These are phyloP conservation scores for Anguilla japonica DNA, from an alignment of 2,113 vertebrate species.

Conservation along the genomic window DNA sequence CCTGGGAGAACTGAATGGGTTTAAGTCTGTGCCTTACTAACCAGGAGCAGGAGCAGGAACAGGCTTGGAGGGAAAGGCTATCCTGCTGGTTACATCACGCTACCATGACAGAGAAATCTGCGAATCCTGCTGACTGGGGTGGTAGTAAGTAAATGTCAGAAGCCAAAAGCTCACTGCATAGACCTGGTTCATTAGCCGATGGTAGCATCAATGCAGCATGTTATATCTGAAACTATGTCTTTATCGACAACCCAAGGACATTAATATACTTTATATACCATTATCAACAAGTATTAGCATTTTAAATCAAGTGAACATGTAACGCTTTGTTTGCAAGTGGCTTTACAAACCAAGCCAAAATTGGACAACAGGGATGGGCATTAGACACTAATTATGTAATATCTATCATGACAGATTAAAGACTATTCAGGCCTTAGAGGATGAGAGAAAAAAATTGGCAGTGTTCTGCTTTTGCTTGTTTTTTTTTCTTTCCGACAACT, in stretches of 20 bases:
- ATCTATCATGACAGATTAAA: neutral
- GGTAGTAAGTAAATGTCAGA: neutral
- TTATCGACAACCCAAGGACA: too few relatives aligned
- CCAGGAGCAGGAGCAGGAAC: neutral
- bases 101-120: neutral
- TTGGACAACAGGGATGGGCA: too few relatives aligned
- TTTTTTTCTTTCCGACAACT: too few relatives aligned
- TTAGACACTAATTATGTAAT: neutral
- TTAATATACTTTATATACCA: neutral
- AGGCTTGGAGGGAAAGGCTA: neutral
- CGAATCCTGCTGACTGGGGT: neutral
- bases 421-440: too few relatives aligned
- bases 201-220: too few relatives aligned
- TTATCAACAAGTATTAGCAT: neutral
- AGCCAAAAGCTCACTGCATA: too few relatives aligned
- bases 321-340: too few relatives aligned
- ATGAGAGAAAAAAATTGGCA: too few relatives aligned
- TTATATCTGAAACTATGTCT: too few relatives aligned
- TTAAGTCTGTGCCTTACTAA: conserved; percentile 41
- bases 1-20: neutral
- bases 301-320: neutral
- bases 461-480: too few relatives aligned
- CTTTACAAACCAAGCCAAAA: too few relatives aligned
- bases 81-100: neutral
- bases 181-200: too few relatives aligned